Conservation (phyloP, 1,140 invertebrate species). For the Dendrolimus kikuchii region DNA sequence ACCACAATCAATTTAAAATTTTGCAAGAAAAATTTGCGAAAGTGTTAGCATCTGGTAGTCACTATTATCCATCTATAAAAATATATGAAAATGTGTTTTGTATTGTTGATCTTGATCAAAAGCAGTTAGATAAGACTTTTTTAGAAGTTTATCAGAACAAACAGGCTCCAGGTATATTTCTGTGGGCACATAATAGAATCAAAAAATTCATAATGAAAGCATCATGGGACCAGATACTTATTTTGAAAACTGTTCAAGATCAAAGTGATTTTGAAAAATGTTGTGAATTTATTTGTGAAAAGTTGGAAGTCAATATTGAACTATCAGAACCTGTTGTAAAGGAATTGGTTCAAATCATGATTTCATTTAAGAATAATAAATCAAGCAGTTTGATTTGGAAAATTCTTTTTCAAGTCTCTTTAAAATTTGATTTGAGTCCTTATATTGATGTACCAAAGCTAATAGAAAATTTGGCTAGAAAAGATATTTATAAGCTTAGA, state of each 20-base stretch:
- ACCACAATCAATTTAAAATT: conserved; percentile 12
- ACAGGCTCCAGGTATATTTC: conserved; percentile 30
- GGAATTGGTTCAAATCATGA: conserved; percentile 26
- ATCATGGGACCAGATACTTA: conserved; percentile 28
- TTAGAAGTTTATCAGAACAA: conserved; percentile 17
- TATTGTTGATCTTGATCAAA: conserved; percentile 8
- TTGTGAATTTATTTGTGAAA: conserved; percentile 28
- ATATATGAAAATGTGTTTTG: conserved; percentile 28
- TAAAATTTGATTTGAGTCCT: conserved; percentile 17
- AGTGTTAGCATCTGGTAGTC: conserved; percentile 14
- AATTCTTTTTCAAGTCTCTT: conserved; percentile 42
- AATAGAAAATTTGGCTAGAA: conserved; percentile 13
- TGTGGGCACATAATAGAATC: conserved; percentile 37
- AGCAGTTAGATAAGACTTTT: conserved; percentile 24
- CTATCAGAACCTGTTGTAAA: conserved; percentile 19
- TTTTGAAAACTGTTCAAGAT: conserved; percentile 28
- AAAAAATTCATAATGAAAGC: conserved; percentile 24
- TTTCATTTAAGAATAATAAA: conserved; percentile 23
- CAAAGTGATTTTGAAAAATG: conserved; percentile 35
- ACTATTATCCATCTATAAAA: conserved; percentile 40
- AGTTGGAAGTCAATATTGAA: conserved; percentile 20
- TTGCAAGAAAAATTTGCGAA: conserved; percentile 17
- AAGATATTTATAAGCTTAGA: conserved; percentile 37
- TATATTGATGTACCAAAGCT: conserved; percentile 17
- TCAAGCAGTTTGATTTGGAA: conserved; percentile 34